Evolutionary conservation across 2,888 invertebrate genomes (phyloP).

Genomic region (Eueremaeus valkanovi): DNA sequence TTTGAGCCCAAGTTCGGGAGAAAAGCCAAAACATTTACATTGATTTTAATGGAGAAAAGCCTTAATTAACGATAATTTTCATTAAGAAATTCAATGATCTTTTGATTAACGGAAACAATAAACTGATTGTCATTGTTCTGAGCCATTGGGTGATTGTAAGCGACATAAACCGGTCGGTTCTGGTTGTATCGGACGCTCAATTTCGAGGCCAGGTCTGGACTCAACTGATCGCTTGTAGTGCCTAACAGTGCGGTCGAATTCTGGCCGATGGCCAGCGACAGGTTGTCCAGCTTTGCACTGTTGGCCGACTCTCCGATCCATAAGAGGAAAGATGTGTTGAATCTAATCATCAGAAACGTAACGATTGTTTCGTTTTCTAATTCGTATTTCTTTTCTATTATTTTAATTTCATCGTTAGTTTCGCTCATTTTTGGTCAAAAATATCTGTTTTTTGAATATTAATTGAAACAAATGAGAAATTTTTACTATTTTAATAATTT

Average conservation of each 20-base stretch:
- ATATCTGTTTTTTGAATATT: no score
- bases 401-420: not conserved
- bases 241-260: constrained; percentile 35
- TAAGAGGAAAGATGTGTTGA: constrained; percentile 33
- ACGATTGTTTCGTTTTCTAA: not conserved
- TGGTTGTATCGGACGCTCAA: constrained; percentile 39
- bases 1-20: no score
- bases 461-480: no score
- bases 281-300: not conserved
- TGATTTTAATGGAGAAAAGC: not conserved
- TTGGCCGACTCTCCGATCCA: constrained; percentile 39
- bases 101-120: not conserved
- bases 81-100: constrained; percentile 21
- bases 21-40: no score
- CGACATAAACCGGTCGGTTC: constrained; percentile 40
- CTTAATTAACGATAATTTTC: not conserved
- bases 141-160: constrained; percentile 35
- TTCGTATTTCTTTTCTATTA: not conserved
- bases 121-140: not conserved
- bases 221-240: constrained; percentile 1
- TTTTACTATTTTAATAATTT: no score
- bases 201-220: constrained; percentile 28
- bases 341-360: not conserved
- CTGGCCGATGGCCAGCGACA: constrained; percentile 33
- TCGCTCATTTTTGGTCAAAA: not conserved